phyloP scores from a whole-genome alignment of 2,888 invertebrate genomes.

The Meloe dianella region DNA sequence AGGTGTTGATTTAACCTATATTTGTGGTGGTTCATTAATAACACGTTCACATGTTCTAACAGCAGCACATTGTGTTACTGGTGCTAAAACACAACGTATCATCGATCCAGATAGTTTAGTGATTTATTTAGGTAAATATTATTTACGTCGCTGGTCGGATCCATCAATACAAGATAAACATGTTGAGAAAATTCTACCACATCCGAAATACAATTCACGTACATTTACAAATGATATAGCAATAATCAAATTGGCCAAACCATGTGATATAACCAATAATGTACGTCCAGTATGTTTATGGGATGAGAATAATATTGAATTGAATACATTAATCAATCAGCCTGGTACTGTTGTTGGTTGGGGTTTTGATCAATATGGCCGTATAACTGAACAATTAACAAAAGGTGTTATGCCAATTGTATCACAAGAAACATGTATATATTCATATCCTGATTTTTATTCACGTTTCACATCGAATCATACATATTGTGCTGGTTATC shows the following conservation, averaged over 20 bases:
- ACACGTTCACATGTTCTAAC: conserved; percentile 49
- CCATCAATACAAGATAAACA: conserved; percentile 55
- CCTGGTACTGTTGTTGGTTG: conserved; percentile 57
- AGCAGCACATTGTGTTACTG: conserved; percentile 56
- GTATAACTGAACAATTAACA: conserved; percentile 65
- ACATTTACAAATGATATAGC: conserved; percentile 54
- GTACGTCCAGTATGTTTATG: conserved; percentile 56
- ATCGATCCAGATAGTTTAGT: conserved; percentile 47
- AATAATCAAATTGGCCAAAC: conserved; percentile 46
- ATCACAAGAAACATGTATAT: conserved; percentile 65
- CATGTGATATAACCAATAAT: conserved; percentile 51
- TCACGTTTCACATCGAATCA: conserved; percentile 65
- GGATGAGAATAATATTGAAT: conserved; percentile 39
- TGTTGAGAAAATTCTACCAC: conserved; percentile 49
- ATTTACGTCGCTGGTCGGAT: conserved; percentile 53
- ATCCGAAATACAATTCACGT: conserved; percentile 51
- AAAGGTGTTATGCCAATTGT: conserved; percentile 68
- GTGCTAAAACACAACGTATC: conserved; percentile 40
- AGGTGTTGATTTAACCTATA: conserved; percentile 53
- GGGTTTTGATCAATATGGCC: conserved; percentile 67
- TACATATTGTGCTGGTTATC: conserved; percentile 61
- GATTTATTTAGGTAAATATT: conserved; percentile 55
- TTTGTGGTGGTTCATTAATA: conserved; percentile 54
- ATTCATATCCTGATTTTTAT: conserved; percentile 68
- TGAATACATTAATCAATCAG: conserved; percentile 43